phyloP scores from a whole-genome alignment of 2,797 vertebrate genomes.

The Paramormyrops hopkinsi region DNA sequence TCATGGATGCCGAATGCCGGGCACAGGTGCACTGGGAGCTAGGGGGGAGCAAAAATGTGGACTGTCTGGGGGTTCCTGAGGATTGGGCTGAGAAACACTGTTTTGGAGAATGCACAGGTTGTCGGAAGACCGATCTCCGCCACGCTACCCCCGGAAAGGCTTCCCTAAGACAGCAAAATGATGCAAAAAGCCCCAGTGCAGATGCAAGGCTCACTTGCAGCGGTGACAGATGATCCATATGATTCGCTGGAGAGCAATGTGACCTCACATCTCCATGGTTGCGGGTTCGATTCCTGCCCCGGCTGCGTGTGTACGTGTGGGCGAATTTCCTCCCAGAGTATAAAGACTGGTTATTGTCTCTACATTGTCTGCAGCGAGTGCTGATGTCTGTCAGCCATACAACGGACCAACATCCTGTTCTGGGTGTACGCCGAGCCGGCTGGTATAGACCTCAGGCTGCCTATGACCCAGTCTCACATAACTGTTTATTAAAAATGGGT shows the following conservation, averaged over 20 bases:
- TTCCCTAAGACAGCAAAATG: no score
- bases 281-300: background rate
- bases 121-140: background rate
- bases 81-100: background rate
- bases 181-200: background rate
- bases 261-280: background rate
- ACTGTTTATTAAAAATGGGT: background rate
- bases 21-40: background rate
- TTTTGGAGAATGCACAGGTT: background rate
- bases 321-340: background rate
- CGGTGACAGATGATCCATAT: background rate
- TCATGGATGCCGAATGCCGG: background rate
- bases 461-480: background rate
- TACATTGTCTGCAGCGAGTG: background rate
- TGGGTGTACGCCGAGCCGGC: background rate
- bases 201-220: background rate
- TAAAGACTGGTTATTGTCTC: background rate
- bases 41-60: background rate
- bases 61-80: background rate
- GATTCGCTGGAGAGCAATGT: background rate
- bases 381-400: background rate
- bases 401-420: background rate
- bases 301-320: no score
- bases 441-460: background rate
- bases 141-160: background rate